phyloP scores from a whole-genome alignment of 2,113 vertebrate genomes.

The Mystacornis crossleyi region DNA sequence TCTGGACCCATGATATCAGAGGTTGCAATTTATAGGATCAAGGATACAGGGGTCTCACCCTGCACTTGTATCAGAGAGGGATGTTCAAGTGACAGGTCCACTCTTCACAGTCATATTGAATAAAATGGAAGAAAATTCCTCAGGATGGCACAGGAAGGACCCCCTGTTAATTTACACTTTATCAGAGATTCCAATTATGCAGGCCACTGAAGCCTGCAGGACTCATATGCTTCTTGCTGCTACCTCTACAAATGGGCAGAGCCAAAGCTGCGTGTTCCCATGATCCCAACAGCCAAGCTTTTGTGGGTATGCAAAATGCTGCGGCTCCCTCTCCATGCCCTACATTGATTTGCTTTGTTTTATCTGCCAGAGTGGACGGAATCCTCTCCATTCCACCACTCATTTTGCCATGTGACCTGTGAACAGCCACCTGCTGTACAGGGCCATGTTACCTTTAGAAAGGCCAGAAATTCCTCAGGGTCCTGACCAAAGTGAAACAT shows the following conservation, averaged over 20 bases:
- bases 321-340: fast-evolving
- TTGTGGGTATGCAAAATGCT: not conserved
- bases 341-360: not conserved
- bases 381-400: not conserved
- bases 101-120: not conserved
- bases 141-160: not conserved
- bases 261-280: not conserved
- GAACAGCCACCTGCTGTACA: not conserved
- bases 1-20: not conserved
- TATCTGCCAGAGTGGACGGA: not conserved
- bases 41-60: not conserved
- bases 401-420: fast-evolving
- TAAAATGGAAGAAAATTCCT: not conserved
- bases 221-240: not conserved
- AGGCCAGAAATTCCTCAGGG: not conserved
- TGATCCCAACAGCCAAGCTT: not conserved
- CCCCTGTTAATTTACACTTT: not conserved
- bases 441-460: not conserved
- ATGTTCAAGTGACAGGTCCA: not conserved
- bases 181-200: not conserved
- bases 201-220: not conserved
- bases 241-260: not conserved
- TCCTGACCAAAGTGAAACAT: not conserved
- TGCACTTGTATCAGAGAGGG: not conserved
- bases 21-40: not conserved